Evolutionary conservation across 2,888 invertebrate species (phyloP).

Genomic region (Auanema freiburgensis): DNA sequence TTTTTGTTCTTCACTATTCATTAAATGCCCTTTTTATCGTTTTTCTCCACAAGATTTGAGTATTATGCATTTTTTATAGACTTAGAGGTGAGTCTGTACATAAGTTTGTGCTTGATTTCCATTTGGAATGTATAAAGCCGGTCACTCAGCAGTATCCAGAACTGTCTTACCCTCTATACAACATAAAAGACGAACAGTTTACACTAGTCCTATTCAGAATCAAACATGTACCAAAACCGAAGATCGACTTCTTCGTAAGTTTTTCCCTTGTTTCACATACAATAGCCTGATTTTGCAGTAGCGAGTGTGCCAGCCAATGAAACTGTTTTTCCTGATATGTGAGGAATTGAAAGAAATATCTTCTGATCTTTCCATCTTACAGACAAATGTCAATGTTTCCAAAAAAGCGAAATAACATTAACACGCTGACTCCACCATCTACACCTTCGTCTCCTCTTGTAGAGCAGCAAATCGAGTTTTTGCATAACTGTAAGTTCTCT

Average conservation of each 20-base stretch:
- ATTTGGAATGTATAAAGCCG: conserved; percentile 22
- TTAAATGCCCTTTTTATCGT: too few species aligned
- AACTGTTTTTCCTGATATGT: not conserved
- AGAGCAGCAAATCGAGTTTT: conserved; percentile 24
- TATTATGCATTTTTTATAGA: too few species aligned
- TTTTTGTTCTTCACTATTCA: too few species aligned
- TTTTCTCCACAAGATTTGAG: too few species aligned
- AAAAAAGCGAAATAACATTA: conserved; percentile 13
- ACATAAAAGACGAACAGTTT: conserved; percentile 16
- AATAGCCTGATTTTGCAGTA: not conserved
- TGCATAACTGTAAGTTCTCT: conserved; percentile 21
- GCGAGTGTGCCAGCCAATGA: not conserved
- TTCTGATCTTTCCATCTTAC: not conserved
- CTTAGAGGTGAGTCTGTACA: too few species aligned
- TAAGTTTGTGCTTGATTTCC: not conserved
- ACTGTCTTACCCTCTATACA: conserved; percentile 16
- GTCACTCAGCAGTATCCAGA: conserved; percentile 18
- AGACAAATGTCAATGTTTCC: conserved; percentile 19
- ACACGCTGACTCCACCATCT: conserved; percentile 17
- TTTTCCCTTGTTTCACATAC: not conserved
- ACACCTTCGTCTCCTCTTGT: conserved; percentile 20
- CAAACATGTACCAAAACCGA: conserved; percentile 16
- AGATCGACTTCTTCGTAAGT: conserved; percentile 17
- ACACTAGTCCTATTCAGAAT: conserved; percentile 11
- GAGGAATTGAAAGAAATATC: not conserved